Base-by-base conservation (phyloP, 2,113 vertebrate species). In the Carlito syrichta region DNA sequence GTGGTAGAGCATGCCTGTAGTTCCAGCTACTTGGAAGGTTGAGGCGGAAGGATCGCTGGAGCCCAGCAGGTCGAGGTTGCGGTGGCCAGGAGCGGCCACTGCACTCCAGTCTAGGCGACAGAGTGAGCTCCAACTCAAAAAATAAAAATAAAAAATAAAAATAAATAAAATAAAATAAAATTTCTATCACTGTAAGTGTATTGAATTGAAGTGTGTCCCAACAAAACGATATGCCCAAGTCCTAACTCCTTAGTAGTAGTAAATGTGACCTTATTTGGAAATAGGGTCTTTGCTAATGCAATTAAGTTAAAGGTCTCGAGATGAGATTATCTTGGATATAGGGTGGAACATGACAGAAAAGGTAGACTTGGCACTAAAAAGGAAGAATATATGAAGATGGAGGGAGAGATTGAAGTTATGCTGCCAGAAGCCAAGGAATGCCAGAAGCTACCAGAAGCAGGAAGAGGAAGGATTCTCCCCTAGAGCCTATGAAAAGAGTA, bases 231-330 rank as follows among this genome's bases (percentile, higher is more conserved):
- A 92, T 30, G 48, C 45, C 40, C 58, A 79, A 86, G 63, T 77
- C 62, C 50, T 54, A 96, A 78, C 30, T 45, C 54, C 62, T n/a
- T 68, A 52, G 48, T 27, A 58, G n/a, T 79, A 85, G 19, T 38
- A 63, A 69, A 52, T 54, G 45, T 79, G 38, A 87, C 38, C 54
- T 93, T 71, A 54, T 35, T 71, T 89, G 78, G 45, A 83, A 94
- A 94, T 13, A 38, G 11, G 30, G 40, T 73, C 76, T 92, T 82
- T 92, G 60, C 60, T 86, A 82, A 94, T 48, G 40, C 73, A 52
- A 93, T 71, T 88, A 94, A 87, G 60, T 71, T 88, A 94, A 87
- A 54, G 17, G 66, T 88, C 71, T 90, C 8, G 25, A 88, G 62
- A 86, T 79, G 43, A 79, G 27, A 63, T 69, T 16, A 63, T 50